A percentile compares a stretch with the other conserved stretches of the same genome.
Evolutionary conservation across 2,797 vertebrate species (phyloP).

Genomic region (Esox masquinongy): DNA sequence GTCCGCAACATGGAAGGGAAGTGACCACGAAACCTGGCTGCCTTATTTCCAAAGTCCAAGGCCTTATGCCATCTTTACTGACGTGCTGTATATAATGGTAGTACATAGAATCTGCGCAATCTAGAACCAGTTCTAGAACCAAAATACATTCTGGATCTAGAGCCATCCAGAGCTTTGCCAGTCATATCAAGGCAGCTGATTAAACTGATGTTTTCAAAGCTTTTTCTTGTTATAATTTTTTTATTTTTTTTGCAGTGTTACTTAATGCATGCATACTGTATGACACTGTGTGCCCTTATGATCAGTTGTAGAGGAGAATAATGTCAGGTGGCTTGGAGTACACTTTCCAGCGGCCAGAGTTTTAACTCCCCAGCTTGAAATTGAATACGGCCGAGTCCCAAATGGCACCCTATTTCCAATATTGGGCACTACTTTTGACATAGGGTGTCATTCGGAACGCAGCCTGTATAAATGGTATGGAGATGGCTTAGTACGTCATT

Average conservation of each 20-base stretch:
- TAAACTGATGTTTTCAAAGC: conserved; percentile 5
- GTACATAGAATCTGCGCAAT: conserved; percentile 59
- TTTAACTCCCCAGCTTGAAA: background rate
- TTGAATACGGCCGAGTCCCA: too few relatives aligned
- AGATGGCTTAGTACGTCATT: conserved; percentile 28
- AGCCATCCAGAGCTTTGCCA: conserved; percentile 29
- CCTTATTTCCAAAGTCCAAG: conserved; percentile 78
- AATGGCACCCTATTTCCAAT: background rate
- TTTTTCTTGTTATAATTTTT: background rate
- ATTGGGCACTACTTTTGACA: background rate
- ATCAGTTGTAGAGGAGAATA: background rate
- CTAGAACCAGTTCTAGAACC: conserved; percentile 51
- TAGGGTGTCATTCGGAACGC: background rate
- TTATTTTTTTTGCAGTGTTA: conserved; percentile 11
- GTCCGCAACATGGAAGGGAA: conserved; percentile 53
- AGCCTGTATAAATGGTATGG: conserved; percentile 14
- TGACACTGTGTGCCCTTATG: background rate
- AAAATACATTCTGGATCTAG: conserved; percentile 31
- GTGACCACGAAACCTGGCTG: conserved; percentile 63
- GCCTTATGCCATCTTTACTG: conserved; percentile 74
- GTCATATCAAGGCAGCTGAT: conserved; percentile 22
- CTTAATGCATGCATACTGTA: conserved; percentile 15
- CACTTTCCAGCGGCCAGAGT: background rate
- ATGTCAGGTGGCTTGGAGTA: background rate
- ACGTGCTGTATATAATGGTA: conserved; percentile 66